These are phyloP conservation scores for Formica selysi DNA, from an alignment of 1,140 invertebrate genomes.

Conservation along the genomic window DNA sequence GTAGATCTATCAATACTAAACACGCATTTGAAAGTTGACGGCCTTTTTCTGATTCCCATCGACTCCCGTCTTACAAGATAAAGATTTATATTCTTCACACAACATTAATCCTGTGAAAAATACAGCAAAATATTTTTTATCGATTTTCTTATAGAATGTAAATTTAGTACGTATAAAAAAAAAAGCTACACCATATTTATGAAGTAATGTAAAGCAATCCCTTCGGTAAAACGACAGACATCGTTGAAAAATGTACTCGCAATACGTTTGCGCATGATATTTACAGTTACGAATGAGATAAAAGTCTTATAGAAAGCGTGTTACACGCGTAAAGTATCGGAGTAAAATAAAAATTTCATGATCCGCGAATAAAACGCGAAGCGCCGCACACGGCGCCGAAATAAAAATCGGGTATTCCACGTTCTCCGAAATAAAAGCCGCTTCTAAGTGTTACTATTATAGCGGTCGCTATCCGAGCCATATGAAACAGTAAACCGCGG, in stretches of 20 bases:
- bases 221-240: background rate
- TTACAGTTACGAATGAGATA: slow-evolving; percentile 24
- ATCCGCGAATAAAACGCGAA: slow-evolving; percentile 25
- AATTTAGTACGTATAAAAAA: slow-evolving; percentile 17
- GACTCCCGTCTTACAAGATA: background rate
- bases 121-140: background rate
- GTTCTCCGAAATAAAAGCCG: slow-evolving; percentile 40
- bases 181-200: background rate
- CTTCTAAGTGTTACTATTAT: slow-evolving; percentile 50
- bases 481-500: slow-evolving; percentile 54
- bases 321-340: slow-evolving; percentile 18
- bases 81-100: background rate
- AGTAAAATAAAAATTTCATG: slow-evolving; percentile 54
- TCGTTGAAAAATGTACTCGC: slow-evolving; percentile 23
- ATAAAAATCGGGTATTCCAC: slow-evolving; percentile 53
- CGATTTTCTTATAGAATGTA: slow-evolving; percentile 13
- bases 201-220: slow-evolving; percentile 12
- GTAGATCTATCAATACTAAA: too few species aligned
- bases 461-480: slow-evolving; percentile 25
- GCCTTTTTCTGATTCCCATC: too few species aligned
- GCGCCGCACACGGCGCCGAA: slow-evolving; percentile 4
- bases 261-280: slow-evolving; percentile 4
- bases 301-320: background rate
- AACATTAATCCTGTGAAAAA: background rate
- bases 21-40: too few species aligned